Conservation (phyloP, 2,113 vertebrate species). For the Chaetops frenatus region DNA sequence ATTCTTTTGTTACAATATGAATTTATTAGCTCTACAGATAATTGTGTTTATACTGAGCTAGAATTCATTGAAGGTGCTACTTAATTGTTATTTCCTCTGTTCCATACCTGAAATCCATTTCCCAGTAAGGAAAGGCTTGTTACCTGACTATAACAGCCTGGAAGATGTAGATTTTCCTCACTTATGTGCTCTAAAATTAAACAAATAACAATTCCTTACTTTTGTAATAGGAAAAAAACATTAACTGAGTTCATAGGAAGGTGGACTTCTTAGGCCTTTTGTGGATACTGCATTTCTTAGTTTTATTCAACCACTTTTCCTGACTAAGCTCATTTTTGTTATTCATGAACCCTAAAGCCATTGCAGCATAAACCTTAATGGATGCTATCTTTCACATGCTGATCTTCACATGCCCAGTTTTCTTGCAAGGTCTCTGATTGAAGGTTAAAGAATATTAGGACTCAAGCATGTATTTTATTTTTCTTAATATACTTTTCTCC, state of each 20-base stretch:
- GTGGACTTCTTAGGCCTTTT: not conserved
- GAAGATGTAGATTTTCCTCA: not conserved
- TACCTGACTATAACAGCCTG: not conserved
- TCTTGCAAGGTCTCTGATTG: not conserved
- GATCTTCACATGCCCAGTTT: slow-evolving; percentile 23
- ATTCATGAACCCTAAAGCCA: slow-evolving; percentile 36
- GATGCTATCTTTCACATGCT: slow-evolving; percentile 27
- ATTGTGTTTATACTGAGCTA: not conserved
- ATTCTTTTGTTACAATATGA: not conserved
- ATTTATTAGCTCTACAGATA: not conserved
- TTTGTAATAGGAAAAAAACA: not conserved
- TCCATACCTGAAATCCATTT: not conserved
- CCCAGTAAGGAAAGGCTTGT: not conserved
- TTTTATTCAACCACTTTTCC: slow-evolving; percentile 15
- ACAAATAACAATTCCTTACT: not conserved
- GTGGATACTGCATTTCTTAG: not conserved
- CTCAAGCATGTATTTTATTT: slow-evolving; percentile 23
- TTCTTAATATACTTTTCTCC: slow-evolving; percentile 2
- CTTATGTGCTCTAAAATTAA: not conserved
- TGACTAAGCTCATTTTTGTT: slow-evolving; percentile 31
- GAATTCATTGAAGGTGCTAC: not conserved
- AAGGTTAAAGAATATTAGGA: slow-evolving; percentile 23
- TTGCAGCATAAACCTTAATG: slow-evolving; percentile 35
- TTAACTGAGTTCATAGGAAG: not conserved
- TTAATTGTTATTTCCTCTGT: not conserved